Evolutionary conservation across 1,140 invertebrate genomes (phyloP), one percentile per base, ranked within the genome.

Genomic region (Parapsyche elsis): DNA sequence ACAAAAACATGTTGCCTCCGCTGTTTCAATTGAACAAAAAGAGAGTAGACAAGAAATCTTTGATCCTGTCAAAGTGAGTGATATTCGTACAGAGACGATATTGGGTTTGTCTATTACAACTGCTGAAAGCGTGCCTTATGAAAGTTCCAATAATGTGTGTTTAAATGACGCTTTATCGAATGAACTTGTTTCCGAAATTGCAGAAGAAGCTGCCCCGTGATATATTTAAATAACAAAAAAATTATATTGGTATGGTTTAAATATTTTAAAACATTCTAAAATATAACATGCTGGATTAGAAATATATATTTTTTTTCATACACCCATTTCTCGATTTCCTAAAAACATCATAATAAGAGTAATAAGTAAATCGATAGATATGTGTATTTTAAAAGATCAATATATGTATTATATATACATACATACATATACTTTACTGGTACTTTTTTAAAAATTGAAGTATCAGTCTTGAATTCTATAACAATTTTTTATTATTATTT

Each of bases 31-130:
- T 53, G 49, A 53, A 53, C 1, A 14, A 53, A 53, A 53, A 12
- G 16, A 53, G 16, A 10, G 4, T 53, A 14, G 4, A 16, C 2
- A 53, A 53, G 49, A 14, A 53, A 85, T 38, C 1, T 38, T 38
- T 38, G 30, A 38, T 38, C 2, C 30, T 38, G 30, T 38, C 30
- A 38, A 38, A 38, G 30, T 38, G 30, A 38, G 30, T 38, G 30
- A 38, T 85, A 1, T 84, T 64, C 71, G 85, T 87, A 5, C 84
- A 59, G 44, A 86, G 86, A 57, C 46, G 16, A 75, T 67, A 67
- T 83, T 84, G 57, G 76, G 74, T 7, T 87, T 71, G 10, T 23
- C 9, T 12, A 12, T 73, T 46, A 73, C 67, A 49, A 78, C 81
- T 5, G 70, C 59, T 64, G 80, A 77, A 57, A 80, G 78, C 80